Percentiles rank a stretch among this genome's conserved stretches.
Evolutionary conservation across 2,797 vertebrate species (phyloP).

Genomic region (Microhierax caerulescens): DNA sequence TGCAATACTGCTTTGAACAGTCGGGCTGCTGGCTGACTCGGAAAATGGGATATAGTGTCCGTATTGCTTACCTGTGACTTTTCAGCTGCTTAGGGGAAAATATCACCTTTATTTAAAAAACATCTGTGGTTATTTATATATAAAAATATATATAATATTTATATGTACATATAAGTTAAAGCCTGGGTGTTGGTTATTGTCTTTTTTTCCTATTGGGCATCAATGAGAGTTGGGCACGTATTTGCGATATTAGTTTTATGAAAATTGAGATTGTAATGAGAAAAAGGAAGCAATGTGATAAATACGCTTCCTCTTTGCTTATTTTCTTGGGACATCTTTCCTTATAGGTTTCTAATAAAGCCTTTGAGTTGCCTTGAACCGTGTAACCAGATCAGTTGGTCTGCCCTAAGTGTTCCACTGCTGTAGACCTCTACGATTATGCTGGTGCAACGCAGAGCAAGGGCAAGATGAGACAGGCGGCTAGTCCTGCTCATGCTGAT

Average conservation of each 20-base stretch:
- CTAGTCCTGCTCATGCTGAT: neutral
- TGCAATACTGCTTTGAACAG: neutral
- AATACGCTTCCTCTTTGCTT: neutral
- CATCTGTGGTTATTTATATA: neutral
- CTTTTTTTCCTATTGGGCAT: neutral
- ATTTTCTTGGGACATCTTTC: neutral
- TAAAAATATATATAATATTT: too few species aligned
- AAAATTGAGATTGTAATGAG: neutral
- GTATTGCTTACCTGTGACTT: neutral
- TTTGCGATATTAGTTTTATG: neutral
- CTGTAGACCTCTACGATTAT: accelerated
- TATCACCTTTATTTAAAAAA: neutral
- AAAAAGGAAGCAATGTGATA: neutral
- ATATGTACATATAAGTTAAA: neutral
- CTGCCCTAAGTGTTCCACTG: neutral
- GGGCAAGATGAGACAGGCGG: neutral
- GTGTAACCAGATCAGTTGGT: accelerated
- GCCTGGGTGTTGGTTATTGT: neutral
- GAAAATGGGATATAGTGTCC: neutral
- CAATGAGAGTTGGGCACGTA: accelerated
- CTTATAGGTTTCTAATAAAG: neutral
- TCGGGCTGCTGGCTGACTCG: neutral
- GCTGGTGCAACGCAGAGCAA: neutral
- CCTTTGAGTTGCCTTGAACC: neutral
- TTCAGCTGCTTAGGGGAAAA: neutral